Conservation (phyloP, 92 coral and sea anemone species). For the Micromussa lordhowensis region DNA sequence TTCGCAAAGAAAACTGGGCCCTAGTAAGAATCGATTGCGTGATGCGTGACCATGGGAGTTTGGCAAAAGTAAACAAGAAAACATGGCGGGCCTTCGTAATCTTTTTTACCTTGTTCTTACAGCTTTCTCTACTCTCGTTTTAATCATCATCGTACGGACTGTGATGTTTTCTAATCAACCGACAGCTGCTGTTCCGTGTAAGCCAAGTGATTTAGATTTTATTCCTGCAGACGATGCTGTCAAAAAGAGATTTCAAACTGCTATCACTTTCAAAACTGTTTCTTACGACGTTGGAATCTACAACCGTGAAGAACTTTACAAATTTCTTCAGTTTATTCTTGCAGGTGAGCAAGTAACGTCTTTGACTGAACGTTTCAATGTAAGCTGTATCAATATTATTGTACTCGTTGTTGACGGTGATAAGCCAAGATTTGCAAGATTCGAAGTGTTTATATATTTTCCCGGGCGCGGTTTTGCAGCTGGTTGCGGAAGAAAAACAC, state of each 20-base stretch:
- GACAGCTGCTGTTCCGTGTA: constrained; percentile 64
- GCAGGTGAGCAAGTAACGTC: constrained; percentile 55
- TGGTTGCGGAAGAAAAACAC: too few species aligned
- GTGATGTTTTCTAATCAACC: constrained; percentile 58
- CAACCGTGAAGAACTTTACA: constrained; percentile 71
- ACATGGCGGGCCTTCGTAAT: constrained; percentile 37
- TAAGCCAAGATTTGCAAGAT: too few species aligned
- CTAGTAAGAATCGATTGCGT: neutral
- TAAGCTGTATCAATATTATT: neutral
- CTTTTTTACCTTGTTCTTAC: constrained; percentile 32
- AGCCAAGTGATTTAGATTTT: constrained; percentile 62
- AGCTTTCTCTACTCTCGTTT: constrained; percentile 35
- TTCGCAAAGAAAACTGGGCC: neutral
- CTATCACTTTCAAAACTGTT: constrained; percentile 79
- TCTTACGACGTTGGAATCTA: constrained; percentile 67
- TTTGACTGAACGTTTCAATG: neutral
- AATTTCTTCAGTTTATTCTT: constrained; percentile 71
- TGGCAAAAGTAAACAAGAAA: neutral
- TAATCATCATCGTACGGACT: constrained; percentile 66
- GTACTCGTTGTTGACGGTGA: neutral
- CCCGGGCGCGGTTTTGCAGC: too few species aligned
- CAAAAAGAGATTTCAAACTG: constrained; percentile 72
- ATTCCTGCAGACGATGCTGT: constrained; percentile 65
- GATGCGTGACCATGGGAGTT: neutral
- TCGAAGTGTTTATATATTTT: too few species aligned